Base-by-base conservation (phyloP, 2,888 invertebrate genomes). In the Choreutis nemorana region DNA sequence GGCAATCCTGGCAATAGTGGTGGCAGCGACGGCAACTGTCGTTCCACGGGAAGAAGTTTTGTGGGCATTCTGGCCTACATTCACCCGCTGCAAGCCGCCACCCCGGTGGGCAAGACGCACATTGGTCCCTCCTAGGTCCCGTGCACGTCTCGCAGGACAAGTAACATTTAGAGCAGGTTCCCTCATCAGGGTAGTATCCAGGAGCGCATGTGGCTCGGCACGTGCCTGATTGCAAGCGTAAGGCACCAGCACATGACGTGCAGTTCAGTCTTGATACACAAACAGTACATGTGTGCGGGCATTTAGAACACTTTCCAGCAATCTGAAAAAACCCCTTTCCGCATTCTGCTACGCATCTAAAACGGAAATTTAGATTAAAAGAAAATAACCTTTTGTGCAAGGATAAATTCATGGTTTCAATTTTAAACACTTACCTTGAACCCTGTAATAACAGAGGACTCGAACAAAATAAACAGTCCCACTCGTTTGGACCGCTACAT, bases 1-100 rank as follows among this genome's bases (percentile, higher is more conserved):
- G 87, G 57, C 94, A 94, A 49, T 91, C 91, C 49, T 87, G 87
- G 60, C 94, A 94, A 45, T 90, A 90, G 54, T 91, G 90, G 70
- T 93, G 92, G 65, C 94, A 94, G 51, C 90, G 90, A 43, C 90
- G 87, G 55, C 94, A 94, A 29, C 90, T 90, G 40, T 86, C 89
- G 44, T 87, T 84, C 41, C 90, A 89, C 41, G 90, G 87, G 57
- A 90, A 94, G 61, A 90, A 92, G 33, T 91, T 77, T 50, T 90
- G 89, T 2, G 92, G 91, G 59, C 94, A 94, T 52, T 90, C 89
- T 0, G 90, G 89, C 51, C 90, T 85, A 49, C 92, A 93, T 60
- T 91, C 89, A 2, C 91, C 91, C 2, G 89, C 89, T 3, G 90
- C 87, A 35, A 92, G 58, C 55, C 90, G 87, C 90, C 90, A 91